phyloP scores from a whole-genome alignment of 2,113 vertebrate species.

The Halcyon malimbica region DNA sequence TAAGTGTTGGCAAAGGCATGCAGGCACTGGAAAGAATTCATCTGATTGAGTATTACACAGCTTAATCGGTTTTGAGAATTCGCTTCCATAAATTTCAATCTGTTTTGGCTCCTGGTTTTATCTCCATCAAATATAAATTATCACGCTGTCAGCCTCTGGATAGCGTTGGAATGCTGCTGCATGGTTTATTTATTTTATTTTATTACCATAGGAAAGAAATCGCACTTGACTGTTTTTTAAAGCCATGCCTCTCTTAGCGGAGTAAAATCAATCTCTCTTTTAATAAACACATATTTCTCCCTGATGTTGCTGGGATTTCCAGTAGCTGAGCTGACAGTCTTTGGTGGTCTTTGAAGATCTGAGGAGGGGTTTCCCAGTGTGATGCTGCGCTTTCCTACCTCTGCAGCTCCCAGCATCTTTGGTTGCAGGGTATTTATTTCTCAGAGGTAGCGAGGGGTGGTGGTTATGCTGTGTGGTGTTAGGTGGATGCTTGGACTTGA shows the following conservation, averaged over 20 bases:
- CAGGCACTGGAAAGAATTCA: background rate
- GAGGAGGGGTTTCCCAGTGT: background rate
- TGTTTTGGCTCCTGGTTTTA: slow-evolving; percentile 29
- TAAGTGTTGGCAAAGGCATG: background rate
- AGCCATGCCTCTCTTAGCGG: background rate
- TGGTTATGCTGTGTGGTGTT: background rate
- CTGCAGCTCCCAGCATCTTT: background rate
- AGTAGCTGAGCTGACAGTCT: background rate
- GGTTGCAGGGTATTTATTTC: background rate
- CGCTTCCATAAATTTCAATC: slow-evolving; percentile 1
- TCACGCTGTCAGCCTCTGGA: background rate
- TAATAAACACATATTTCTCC: background rate
- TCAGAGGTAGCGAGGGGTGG: background rate
- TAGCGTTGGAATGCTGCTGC: background rate
- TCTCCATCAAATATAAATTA: background rate
- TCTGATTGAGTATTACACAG: background rate
- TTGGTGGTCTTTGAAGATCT: background rate
- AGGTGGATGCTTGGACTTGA: no score
- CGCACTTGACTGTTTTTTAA: background rate
- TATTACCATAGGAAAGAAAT: background rate
- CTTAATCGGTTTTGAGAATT: slow-evolving; percentile 24
- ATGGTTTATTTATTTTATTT: background rate
- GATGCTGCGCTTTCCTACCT: background rate
- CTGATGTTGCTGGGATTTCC: background rate
- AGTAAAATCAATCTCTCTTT: background rate